Evolutionary conservation across 2,888 invertebrate species (phyloP), one percentile per base, ranked within the genome.

Genomic region (Orchesella flavescens): DNA sequence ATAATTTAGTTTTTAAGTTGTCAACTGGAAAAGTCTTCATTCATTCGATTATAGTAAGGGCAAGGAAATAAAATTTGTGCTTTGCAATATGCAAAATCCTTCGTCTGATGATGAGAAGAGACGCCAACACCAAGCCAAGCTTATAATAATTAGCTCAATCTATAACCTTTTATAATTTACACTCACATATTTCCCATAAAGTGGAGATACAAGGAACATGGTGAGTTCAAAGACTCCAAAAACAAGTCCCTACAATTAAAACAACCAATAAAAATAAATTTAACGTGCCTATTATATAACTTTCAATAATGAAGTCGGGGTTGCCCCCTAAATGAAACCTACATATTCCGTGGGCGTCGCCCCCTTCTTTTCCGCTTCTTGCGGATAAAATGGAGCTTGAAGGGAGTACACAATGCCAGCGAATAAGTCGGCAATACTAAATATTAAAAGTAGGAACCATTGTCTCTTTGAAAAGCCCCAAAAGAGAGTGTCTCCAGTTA

Each of bases 351-450:
- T 93, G 0, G 95, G 94, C n/a, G 94, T 92, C 23, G 95, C 95
- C 12, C 94, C 94, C 91, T 96, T 96, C 84, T 92, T 92, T 89
- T 95, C 94, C 13, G 96, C 96, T 95, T 95, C 95, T 89, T 93
- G 92, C 0, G 96, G 96, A 90, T 95, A 96, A 90, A 96, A 96
- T 0, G 96, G 95, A 1, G 96, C 95, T 89, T 96, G 95, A 1
- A 96, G 90, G 0, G 95, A 95, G 1, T 96, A 95, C 90, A 95
- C 95, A 86, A 95, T 93, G 1, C 95, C 95, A 90, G 95, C 95
- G 89, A 94, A 95, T 90, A 96, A 95, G 90, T 96, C 95, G 21
- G 95, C 94, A 86, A 95, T 93, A 44, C 95, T 94, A 89, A 95
- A 95, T 71, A 94, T 94, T 57, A 94, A 91, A 71, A 95, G 91